phyloP scores from a whole-genome alignment of 2,797 vertebrate species.

The Spheniscus humboldti region DNA sequence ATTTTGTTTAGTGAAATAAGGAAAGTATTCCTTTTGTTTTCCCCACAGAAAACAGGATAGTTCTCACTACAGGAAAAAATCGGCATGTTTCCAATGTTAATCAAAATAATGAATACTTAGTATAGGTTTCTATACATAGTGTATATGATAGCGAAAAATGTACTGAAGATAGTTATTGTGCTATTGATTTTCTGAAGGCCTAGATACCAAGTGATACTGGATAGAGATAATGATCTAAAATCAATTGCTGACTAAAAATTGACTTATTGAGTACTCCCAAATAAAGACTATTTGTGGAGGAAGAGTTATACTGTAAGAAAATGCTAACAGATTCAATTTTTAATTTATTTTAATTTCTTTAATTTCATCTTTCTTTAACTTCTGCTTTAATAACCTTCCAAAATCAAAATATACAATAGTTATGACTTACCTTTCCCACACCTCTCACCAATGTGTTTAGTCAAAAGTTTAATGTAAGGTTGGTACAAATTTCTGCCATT shows the following conservation, averaged over 20 bases:
- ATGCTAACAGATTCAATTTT: rapidly evolving
- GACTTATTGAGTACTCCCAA: neutral
- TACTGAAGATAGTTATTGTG: neutral
- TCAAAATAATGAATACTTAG: neutral
- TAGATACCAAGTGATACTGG: neutral
- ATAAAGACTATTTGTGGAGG: neutral
- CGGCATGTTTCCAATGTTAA: neutral
- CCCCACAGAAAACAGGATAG: neutral
- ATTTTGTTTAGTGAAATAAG: neutral
- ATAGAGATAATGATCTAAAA: neutral
- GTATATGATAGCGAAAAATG: neutral
- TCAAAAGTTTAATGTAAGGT: neutral
- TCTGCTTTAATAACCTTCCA: neutral
- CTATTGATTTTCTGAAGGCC: neutral
- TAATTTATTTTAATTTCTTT: neutral
- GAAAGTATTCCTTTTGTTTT: neutral
- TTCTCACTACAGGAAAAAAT: neutral
- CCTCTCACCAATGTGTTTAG: neutral
- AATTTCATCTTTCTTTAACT: neutral
- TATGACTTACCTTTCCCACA: neutral
- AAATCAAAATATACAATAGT: neutral
- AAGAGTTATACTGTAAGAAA: neutral
- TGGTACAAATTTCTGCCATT: neutral
- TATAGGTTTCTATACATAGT: neutral
- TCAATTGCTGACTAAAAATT: neutral